Conservation (phyloP, 2,797 vertebrate genomes). For the Ptychobarbus kaznakovi region DNA sequence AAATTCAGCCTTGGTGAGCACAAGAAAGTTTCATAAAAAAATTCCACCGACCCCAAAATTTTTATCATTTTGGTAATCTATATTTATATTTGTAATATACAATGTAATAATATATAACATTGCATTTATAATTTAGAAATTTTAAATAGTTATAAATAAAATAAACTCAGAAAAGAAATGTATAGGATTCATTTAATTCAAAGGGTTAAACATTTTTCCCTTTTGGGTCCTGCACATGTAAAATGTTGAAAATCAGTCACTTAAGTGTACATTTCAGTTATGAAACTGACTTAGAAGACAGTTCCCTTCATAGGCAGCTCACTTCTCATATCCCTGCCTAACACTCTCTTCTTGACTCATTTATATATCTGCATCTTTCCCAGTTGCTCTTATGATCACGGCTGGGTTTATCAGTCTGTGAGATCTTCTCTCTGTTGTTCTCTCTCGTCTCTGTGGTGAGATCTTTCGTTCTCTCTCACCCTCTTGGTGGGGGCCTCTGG, state of each 20-base stretch:
- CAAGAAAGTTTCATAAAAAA: not conserved
- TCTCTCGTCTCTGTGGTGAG: slow-evolving; percentile 26
- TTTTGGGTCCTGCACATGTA: not conserved
- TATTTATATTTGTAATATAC: not conserved
- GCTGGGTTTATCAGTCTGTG: slow-evolving; percentile 47
- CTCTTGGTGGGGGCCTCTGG: slow-evolving; percentile 39
- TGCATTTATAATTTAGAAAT: not conserved
- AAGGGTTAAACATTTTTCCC: too few species aligned
- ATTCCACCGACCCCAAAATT: not conserved
- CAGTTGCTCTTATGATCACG: slow-evolving; percentile 56
- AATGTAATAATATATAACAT: not conserved
- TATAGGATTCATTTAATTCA: not conserved
- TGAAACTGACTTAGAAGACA: not conserved
- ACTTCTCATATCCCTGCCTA: not conserved
- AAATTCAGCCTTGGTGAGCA: not conserved
- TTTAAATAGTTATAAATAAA: not conserved
- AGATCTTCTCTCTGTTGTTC: slow-evolving; percentile 44
- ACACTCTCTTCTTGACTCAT: slow-evolving; percentile 48
- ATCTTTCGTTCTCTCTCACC: slow-evolving; percentile 25
- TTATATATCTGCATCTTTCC: slow-evolving; percentile 63
- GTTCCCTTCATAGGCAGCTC: not conserved
- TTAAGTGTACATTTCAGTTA: not conserved
- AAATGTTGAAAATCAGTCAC: not conserved
- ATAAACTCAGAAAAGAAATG: not conserved
- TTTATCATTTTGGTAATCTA: not conserved